Base-by-base conservation (phyloP, 2,888 invertebrate genomes). In the Dimorphilus gyrociliatus region DNA sequence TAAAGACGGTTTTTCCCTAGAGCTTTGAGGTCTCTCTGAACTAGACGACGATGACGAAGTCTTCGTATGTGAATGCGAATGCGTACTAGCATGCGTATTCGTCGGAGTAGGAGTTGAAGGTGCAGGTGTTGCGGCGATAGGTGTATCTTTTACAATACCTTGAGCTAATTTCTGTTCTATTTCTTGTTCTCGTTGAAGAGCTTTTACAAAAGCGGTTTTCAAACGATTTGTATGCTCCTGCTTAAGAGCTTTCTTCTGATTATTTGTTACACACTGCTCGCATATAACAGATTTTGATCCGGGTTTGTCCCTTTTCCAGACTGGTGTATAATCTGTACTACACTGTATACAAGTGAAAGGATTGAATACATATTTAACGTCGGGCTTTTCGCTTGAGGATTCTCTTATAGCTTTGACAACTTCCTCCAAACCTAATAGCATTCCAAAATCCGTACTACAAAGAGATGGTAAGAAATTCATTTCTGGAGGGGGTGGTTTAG, bases 381-480 rank as follows among this genome's bases (percentile, higher is more conserved):
- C n/a, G n/a, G n/a, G n/a, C 21, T 21, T n/a, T 21, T n/a, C 8
- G 21, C 21, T 21, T 21, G n/a, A n/a, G n/a, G n/a, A n/a, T n/a
- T n/a, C n/a, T n/a, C n/a, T n/a, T n/a, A 21, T 21, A n/a, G n/a
- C n/a, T n/a, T n/a, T n/a, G n/a, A n/a, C n/a, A n/a, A n/a, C n/a
- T n/a, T 86, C 81, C 55, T 92, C 92, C 49, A 92, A 65, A 0
- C 90, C 92, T 29, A 90, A 75, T 48, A 88, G 67, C 57, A 85
- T 86, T 36, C 86, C 80, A 58, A 92, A 92, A 65, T 92, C 90
- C 3, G 85, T 82, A 63, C 88, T 88, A 57, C 81, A 81, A 2
- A 86, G 86, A 61, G 88, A 90, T 14, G 92, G 92, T 51, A 92
- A 82, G 64, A 92, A 92, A 68, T 85, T 82, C 81, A 92, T 85